A percentile compares a stretch with the other conserved stretches of the same genome.
Conservation (phyloP, 2,888 invertebrate species). For the Drosophila limbata region DNA sequence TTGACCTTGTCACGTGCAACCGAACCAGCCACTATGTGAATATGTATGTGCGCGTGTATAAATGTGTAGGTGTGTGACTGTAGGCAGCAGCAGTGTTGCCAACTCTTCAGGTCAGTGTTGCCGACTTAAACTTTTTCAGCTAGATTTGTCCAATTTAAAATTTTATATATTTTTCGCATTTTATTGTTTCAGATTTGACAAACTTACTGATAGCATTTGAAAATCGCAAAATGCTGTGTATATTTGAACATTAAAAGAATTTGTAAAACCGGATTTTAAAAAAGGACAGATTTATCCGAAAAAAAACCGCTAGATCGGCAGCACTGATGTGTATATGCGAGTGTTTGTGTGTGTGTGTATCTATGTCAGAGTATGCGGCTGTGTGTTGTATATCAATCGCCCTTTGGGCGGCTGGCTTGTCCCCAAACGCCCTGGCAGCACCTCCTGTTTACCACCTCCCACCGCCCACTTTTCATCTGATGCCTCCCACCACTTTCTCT, state of each 20-base stretch:
- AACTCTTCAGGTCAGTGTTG: not conserved
- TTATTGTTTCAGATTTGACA: too few species aligned
- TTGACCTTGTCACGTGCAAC: slow-evolving; percentile 60
- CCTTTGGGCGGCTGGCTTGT: slow-evolving; percentile 50
- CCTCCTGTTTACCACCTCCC: slow-evolving; percentile 24
- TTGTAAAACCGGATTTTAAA: not conserved
- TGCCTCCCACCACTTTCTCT: slow-evolving; percentile 17
- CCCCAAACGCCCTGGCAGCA: slow-evolving; percentile 21
- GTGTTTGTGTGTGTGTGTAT: slow-evolving; percentile 26
- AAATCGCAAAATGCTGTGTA: too few species aligned
- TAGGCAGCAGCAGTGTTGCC: not conserved
- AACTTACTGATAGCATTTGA: too few species aligned
- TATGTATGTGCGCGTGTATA: slow-evolving; percentile 1
- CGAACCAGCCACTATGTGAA: slow-evolving; percentile 19
- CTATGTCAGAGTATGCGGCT: slow-evolving; percentile 30
- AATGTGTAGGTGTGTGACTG: slow-evolving; percentile 11
- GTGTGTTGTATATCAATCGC: slow-evolving; percentile 69
- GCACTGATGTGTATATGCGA: slow-evolving; percentile 14
- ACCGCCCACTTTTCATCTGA: not conserved
- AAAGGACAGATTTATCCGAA: not conserved
- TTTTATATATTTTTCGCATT: too few species aligned
- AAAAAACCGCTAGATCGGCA: not conserved
- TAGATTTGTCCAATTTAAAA: too few species aligned
- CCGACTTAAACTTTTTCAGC: too few species aligned
- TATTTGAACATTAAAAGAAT: not conserved